These are phyloP conservation scores for Salvelinus namaycush DNA, from an alignment of 2,113 vertebrate genomes.

Conservation along the genomic window DNA sequence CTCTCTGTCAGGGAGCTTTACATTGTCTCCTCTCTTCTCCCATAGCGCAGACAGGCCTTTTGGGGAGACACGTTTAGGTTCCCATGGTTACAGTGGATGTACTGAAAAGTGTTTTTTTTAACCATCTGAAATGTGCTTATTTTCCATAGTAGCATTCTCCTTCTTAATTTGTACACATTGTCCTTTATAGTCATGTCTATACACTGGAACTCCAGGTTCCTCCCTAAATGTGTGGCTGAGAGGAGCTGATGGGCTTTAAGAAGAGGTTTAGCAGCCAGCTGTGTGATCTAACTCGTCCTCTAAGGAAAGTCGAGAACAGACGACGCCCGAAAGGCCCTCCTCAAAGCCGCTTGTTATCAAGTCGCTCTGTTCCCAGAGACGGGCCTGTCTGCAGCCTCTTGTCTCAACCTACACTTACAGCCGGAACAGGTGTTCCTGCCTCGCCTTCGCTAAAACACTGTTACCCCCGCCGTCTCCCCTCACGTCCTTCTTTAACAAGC, in stretches of 20 bases:
- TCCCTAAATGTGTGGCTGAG: background rate
- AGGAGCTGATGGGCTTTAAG: background rate
- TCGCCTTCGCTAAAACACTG: constrained; percentile 24
- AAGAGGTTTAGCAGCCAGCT: background rate
- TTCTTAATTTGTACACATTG: background rate
- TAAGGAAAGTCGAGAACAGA: background rate
- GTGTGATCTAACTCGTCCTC: too few species aligned
- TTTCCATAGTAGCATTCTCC: background rate
- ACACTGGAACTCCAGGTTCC: background rate
- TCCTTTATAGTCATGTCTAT: background rate
- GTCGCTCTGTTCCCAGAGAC: constrained; percentile 18
- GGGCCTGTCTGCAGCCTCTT: constrained; percentile 24
- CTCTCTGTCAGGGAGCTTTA: background rate
- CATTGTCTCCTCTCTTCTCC: background rate
- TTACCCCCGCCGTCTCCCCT: constrained; percentile 12
- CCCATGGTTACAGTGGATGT: constrained; percentile 24
- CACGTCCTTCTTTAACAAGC: constrained; percentile 32
- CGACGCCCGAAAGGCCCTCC: background rate
- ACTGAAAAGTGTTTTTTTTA: background rate
- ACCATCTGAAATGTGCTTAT: background rate
- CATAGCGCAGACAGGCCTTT: background rate
- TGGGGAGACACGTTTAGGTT: constrained; percentile 21
- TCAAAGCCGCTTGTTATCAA: constrained; percentile 31
- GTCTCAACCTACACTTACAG: constrained; percentile 38
- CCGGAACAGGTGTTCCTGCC: constrained; percentile 44